phyloP scores from a whole-genome alignment of 2,797 vertebrate species.

The Takifugu rubripes region DNA sequence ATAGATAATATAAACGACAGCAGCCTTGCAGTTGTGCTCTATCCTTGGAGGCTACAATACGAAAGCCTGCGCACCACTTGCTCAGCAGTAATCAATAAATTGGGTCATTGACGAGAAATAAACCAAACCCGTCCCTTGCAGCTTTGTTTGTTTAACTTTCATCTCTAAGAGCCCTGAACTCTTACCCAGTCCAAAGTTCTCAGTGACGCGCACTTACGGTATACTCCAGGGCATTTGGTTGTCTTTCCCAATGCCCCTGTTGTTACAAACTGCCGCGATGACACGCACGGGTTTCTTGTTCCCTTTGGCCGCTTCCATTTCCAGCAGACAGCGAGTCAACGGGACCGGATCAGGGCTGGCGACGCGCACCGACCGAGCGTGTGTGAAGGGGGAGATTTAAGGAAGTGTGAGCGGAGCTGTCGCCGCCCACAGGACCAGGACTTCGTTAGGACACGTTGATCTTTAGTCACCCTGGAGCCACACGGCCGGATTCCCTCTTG shows the following conservation, averaged over 20 bases:
- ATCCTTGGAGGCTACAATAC: too few species aligned
- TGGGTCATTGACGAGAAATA: too few species aligned
- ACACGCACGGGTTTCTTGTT: slow-evolving; percentile 68
- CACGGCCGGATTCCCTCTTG: too few species aligned
- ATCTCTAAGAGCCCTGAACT: too few species aligned
- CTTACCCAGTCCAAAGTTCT: too few species aligned
- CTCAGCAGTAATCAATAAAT: too few species aligned
- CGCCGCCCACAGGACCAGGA: slow-evolving; percentile 39
- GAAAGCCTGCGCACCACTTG: too few species aligned
- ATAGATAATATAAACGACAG: too few species aligned
- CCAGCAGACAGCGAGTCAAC: accelerated
- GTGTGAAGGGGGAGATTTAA: background rate
- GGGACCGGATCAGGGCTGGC: background rate
- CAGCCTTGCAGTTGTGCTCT: too few species aligned
- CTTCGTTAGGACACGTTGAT: slow-evolving; percentile 15
- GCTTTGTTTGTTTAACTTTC: too few species aligned
- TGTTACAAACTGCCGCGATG: slow-evolving; percentile 72
- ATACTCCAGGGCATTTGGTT: slow-evolving; percentile 75
- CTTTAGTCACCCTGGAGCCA: too few species aligned
- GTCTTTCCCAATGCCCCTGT: slow-evolving; percentile 75
- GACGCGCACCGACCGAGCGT: background rate
- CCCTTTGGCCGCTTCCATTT: slow-evolving; percentile 40
- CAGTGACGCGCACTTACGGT: slow-evolving; percentile 58
- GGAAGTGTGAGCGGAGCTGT: background rate
- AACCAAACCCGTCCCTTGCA: too few species aligned